Conservation (phyloP, 2,888 invertebrate species). For the Chloroclystis v-ata region DNA sequence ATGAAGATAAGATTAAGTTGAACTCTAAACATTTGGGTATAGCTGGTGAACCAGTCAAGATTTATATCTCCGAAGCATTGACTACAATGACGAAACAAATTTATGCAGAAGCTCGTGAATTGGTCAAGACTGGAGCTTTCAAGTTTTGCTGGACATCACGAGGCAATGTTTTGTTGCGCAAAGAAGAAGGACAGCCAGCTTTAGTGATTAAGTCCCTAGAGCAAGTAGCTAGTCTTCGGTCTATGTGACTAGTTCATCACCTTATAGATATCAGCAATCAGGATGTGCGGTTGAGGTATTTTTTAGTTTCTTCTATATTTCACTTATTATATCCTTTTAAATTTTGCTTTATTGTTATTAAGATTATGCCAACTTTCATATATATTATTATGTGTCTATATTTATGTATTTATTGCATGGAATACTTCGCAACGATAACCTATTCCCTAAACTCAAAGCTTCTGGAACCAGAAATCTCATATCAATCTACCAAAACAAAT, state of each 20-base stretch:
- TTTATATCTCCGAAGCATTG: not conserved
- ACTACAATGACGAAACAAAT: not conserved
- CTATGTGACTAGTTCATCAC: not conserved
- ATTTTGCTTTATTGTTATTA: no score
- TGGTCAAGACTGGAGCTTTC: not conserved
- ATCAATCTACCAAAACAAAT: not conserved
- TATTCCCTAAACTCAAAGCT: no score
- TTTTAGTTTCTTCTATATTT: not conserved
- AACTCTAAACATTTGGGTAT: not conserved
- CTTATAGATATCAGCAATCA: not conserved
- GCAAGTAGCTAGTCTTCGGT: not conserved
- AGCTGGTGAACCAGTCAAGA: not conserved
- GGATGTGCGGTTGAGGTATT: not conserved
- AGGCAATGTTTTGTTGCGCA: not conserved
- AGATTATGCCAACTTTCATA: no score
- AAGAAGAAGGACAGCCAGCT: not conserved
- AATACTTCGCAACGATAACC: no score
- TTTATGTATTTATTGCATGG: no score
- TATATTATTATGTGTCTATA: no score
- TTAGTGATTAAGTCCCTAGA: not conserved
- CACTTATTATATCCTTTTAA: no score
- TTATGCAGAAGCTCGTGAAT: not conserved
- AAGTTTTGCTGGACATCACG: not conserved
- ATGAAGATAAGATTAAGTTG: not conserved
- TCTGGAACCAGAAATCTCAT: not conserved